phyloP scores from a whole-genome alignment of 2,888 invertebrate genomes.

The Drepanosiphum platanoidis region DNA sequence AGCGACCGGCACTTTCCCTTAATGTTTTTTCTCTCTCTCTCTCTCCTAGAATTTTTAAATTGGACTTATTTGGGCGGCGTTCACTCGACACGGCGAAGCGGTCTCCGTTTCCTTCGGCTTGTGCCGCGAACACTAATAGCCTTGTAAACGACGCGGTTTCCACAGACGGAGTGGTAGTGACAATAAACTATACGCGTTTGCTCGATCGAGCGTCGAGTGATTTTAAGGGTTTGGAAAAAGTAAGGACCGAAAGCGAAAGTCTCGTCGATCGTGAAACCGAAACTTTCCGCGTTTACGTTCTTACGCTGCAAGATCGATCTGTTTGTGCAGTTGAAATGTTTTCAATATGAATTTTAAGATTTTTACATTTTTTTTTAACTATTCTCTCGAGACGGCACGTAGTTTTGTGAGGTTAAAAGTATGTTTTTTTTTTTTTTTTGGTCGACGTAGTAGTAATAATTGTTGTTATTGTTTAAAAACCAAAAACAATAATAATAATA shows the following conservation, averaged over 20 bases:
- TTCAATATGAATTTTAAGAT: constrained; percentile 16
- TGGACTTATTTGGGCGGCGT: constrained; percentile 25
- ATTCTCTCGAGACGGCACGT: neutral
- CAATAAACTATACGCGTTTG: no score
- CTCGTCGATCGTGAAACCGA: neutral
- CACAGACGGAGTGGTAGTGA: no score
- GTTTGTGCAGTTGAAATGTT: constrained; percentile 24
- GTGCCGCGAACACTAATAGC: neutral
- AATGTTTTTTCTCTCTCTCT: constrained; percentile 38
- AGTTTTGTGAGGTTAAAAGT: constrained; percentile 5
- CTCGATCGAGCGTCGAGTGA: no score
- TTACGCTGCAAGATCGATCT: neutral
- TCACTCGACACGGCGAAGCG: neutral
- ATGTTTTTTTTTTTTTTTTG: constrained; percentile 13
- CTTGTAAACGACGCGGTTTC: neutral
- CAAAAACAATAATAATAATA: constrained; percentile 27
- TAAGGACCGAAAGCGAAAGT: neutral
- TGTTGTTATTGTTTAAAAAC: constrained; percentile 47
- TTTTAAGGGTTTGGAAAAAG: neutral
- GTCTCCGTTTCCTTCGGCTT: neutral
- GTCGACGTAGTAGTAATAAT: constrained; percentile 33
- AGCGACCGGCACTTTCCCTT: constrained; percentile 30
- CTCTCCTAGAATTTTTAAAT: constrained; percentile 47
- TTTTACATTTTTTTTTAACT: constrained; percentile 21
- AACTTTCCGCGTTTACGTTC: constrained; percentile 14